Evolutionary conservation across 1,140 invertebrate species (phyloP), one percentile per base, ranked within the genome.

Genomic region (Zaprionus lachaisei): DNA sequence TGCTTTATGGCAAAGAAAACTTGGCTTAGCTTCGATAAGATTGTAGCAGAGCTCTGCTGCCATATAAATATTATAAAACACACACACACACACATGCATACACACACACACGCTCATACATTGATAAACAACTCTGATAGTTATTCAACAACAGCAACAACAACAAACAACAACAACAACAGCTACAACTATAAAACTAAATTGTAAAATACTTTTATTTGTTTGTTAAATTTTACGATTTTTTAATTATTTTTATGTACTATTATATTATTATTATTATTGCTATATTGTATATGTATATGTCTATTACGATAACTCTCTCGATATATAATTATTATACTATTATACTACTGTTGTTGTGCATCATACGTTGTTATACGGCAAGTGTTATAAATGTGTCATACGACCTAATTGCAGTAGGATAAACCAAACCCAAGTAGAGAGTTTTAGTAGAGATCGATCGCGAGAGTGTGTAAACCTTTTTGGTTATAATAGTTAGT

Each of bases 71-170:
- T 49, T 63, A 74, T 56, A 58, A 62, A 69, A 9, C 44, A 70
- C 24, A 75, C 57, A 68, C 26, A 54, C 15, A 70, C 15, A 63
- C 51, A 71, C 24, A 56, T 47, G 28, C 68, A 80, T 79, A 67
- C 31, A 84, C 9, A 34, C 31, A 44, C 47, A 80, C 60, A 79
- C 63, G 15, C 47, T 49, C 20, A 54, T 67, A 68, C 67, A 70
- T 41, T 64, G 72, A 75, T 75, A 75, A 70, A 70, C 31, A 70
- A 70, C 31, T 49, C 83, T 65, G 61, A 76, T 78, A 83, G 83
- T 83, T 44, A 44, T 71, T 75, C 80, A 89, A 72, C 63, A 87
- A 81, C 78, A 84, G 66, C 56, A 84, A 73, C 60, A 63, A 65
- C 54, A 84, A 70, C 54, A 84, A n/a, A 70, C 60, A 63, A 65